Conservation (phyloP, 2,888 invertebrate species). For the Phaedon cochleariae region DNA sequence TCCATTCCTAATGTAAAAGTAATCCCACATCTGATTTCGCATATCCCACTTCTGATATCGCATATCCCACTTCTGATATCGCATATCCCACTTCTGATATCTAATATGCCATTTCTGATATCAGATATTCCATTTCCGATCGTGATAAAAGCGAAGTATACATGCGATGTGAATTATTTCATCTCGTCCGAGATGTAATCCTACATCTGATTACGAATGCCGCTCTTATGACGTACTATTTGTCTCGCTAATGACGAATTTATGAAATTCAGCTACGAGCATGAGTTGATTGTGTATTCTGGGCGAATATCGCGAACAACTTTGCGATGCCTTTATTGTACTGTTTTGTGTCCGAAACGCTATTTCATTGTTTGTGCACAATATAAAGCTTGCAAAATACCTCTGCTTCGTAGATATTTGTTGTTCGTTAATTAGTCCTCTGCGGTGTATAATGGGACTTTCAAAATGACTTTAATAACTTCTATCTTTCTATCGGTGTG, state of each 20-base stretch:
- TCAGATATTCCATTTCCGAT: not conserved
- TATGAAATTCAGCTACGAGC: conserved; percentile 4
- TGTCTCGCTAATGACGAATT: not conserved
- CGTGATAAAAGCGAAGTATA: not conserved
- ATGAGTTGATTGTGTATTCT: conserved; percentile 20
- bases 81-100: too few species aligned
- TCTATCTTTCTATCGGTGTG: conserved; percentile 17
- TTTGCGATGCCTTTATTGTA: conserved; percentile 26
- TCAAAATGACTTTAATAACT: conserved; percentile 41
- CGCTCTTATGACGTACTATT: not conserved
- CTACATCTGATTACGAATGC: not conserved
- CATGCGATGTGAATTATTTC: not conserved
- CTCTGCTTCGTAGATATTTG: conserved; percentile 31
- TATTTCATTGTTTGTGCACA: conserved; percentile 33
- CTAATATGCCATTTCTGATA: too few species aligned
- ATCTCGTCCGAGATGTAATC: not conserved
- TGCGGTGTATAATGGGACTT: conserved; percentile 24
- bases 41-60: too few species aligned
- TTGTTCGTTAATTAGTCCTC: conserved; percentile 32
- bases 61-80: not conserved
- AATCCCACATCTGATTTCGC: too few species aligned
- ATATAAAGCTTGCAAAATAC: conserved; percentile 33
- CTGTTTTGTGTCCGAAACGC: conserved; percentile 26
- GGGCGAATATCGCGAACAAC: conserved; percentile 25
- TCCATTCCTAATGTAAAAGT: too few species aligned